Evolutionary conservation across 2,888 invertebrate species (phyloP), one percentile per base, ranked within the genome.

Genomic region (Eupithecia tripunctaria): DNA sequence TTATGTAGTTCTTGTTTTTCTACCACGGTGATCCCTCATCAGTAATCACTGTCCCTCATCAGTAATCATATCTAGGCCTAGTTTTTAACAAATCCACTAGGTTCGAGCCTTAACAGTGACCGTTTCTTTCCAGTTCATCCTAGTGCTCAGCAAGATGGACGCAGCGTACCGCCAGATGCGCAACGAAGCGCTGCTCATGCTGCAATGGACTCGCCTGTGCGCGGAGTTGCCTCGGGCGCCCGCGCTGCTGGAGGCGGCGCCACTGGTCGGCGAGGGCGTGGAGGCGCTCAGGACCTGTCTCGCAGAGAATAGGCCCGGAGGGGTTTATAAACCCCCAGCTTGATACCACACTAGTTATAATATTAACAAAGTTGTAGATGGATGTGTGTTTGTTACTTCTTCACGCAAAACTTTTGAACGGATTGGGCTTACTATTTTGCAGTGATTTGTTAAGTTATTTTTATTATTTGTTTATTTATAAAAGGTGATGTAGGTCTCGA

Each of bases 161-260:
- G 96, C 97, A 1, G 97, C 97, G 7, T 97, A 98, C 88, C 94
- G 97, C 15, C 98, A 98, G 85, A 97, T 98, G 97, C 94, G 97
- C 67, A 98, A 98, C 86, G 97, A 98, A 85, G 97, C 97, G 0
- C 89, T 98, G 36, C 92, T 98, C 2, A 98, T 98, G 97, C 91
- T 98, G 77, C 97, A 98, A 88, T 96, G 96, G 89, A 94, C 95
- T 10, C 95, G 97, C 63, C 91, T 98, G 29, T 95, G 96, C 80
- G 95, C 94, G 36, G 97, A 98, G 90, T 95, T 97, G 15, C 91
- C 91, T 2, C 97, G 96, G 82, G 94, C 95, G 32, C 95, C 97
- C 0, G 95, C 94, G 1, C 95, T 97, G 56, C 91, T 97, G 4
- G 97, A 98, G 91, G 96, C 96, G 0, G 97, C 97, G 71, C 97